A percentile compares a stretch with the other conserved stretches of the same genome.
Conservation (phyloP, 2,797 vertebrate species). For the Peromyscus nudipes region DNA sequence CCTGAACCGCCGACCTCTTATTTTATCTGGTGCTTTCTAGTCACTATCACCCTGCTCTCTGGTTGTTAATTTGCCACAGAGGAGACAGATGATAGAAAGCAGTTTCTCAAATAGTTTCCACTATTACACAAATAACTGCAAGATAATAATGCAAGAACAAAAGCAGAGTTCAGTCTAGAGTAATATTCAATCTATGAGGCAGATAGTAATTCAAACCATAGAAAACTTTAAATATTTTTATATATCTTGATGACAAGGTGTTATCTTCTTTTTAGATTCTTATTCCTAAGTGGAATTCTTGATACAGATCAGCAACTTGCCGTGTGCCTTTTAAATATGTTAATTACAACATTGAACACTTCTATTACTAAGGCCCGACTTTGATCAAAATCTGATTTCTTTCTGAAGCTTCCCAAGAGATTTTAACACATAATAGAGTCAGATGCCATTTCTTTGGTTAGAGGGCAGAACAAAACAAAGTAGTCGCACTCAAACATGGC, state of each 20-base stretch:
- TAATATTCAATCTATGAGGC: background rate
- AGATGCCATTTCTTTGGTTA: background rate
- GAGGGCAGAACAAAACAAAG: background rate
- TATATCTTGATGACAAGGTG: background rate
- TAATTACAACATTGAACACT: slow-evolving; percentile 1
- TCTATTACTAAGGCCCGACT: background rate
- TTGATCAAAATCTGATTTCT: background rate
- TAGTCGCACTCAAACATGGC: background rate
- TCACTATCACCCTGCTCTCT: background rate
- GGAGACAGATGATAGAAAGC: background rate
- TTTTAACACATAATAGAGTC: background rate
- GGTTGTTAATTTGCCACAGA: slow-evolving; percentile 13
- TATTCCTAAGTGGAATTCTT: background rate
- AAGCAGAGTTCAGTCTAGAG: background rate
- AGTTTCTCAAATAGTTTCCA: background rate
- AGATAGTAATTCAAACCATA: background rate
- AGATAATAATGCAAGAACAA: background rate
- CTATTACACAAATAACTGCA: slow-evolving; percentile 10
- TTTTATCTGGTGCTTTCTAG: background rate
- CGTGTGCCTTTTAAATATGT: background rate
- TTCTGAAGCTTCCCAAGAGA: background rate
- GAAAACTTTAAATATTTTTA: background rate
- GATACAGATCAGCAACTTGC: background rate
- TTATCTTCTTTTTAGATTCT: background rate
- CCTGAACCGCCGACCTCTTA: background rate